Evolutionary conservation across 2,113 vertebrate species (phyloP).

Genomic region (Mugil cephalus): DNA sequence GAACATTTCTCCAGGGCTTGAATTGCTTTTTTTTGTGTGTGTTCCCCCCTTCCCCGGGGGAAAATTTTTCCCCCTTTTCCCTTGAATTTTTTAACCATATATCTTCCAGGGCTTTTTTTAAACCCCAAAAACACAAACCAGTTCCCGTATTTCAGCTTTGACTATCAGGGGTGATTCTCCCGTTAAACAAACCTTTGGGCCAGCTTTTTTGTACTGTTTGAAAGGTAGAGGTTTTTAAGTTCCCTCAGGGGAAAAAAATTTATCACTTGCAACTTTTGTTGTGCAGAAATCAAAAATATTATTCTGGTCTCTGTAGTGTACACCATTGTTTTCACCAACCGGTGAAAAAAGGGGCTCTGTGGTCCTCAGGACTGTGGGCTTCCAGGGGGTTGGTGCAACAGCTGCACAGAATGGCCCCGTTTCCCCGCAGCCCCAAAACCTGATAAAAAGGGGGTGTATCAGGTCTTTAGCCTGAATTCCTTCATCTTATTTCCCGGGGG

Average conservation of each 20-base stretch:
- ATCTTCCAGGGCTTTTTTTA: conserved; percentile 67
- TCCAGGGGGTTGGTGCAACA: conserved; percentile 69
- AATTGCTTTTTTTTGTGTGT: conserved; percentile 35
- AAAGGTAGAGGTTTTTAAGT: background rate
- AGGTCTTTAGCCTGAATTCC: background rate
- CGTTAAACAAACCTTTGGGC: conserved; percentile 41
- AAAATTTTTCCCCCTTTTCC: conserved; percentile 11
- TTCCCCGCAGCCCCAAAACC: conserved; percentile 72
- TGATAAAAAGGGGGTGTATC: conserved; percentile 65
- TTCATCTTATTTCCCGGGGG: background rate
- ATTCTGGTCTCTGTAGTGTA: no score
- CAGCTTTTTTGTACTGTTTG: conserved; percentile 65
- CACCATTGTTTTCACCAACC: conserved; percentile 29
- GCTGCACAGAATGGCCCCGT: conserved; percentile 74
- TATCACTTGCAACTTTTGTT: conserved; percentile 43
- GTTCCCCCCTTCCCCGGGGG: background rate
- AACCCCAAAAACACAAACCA: conserved; percentile 88
- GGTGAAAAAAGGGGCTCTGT: conserved; percentile 68
- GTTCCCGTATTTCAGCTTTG: conserved; percentile 80
- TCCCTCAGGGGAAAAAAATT: background rate
- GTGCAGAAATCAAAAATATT: conserved; percentile 55
- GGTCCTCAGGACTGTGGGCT: conserved; percentile 40
- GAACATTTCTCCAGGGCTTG: conserved; percentile 46
- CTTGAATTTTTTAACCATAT: conserved; percentile 21
- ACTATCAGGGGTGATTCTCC: conserved; percentile 79